Base-by-base conservation (phyloP, 1,140 invertebrate genomes). In the Diorhabda carinulata region DNA sequence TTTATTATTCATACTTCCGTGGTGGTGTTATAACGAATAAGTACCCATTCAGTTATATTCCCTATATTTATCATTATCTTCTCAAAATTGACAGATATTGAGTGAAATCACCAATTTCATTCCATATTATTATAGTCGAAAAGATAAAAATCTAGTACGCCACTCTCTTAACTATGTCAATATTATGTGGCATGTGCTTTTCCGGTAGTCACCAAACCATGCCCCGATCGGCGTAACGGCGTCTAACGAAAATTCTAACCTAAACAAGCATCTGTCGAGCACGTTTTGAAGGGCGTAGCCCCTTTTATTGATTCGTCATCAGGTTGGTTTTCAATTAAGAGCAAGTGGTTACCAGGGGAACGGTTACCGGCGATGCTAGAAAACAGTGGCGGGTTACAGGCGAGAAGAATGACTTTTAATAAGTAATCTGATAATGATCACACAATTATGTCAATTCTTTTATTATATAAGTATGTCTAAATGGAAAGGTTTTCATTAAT, bases 281-380 rank as follows among this genome's bases (percentile, higher is more conserved):
- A 67, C 65, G 65, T 57, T 66, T 41, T 59, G 61, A 60, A 72
- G 74, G 77, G 75, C 73, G 76, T 77, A 74, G 75, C 73, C 73
- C 77, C 73, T 75, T 78, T 80, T 81, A 81, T 81, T 80, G 79
- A 81, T 81, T 81, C 79, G 79, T 81, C 79, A 81, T 81, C 79
- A 81, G 79, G 78, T 81, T 79, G 79, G 77, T 81, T 81, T 81
- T 81, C 80, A 81, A 81, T 81, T 81, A 81, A 80, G 80, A 79
- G 78, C 78, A 79, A 81, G 80, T 80, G 78, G 80, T 81, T 79
- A 78, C 79, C 79, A 79, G 73, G 79, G 80, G 73, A 79, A 80
- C 79, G 77, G 68, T 72, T 73, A 72, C 72, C 72, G 68, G 68
- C 68, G 69, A 69, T 69, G 63, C 64, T 68, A 68, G 71, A 60